Evolutionary conservation across 2,113 vertebrate genomes (phyloP).

Genomic region (Cinclus cinclus): DNA sequence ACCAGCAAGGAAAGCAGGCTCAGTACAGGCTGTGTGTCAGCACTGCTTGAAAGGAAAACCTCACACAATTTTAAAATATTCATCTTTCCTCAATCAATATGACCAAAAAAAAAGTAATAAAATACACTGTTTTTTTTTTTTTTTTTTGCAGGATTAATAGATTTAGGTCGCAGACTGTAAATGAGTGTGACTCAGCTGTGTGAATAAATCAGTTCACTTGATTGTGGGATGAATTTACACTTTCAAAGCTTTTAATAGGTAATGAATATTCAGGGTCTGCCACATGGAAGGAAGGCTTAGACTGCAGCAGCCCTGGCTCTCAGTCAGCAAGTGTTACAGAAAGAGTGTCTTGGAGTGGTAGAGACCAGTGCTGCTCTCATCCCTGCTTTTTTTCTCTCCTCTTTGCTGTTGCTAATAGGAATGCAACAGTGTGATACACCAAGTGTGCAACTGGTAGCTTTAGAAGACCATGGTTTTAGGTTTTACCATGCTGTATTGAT

Average conservation of each 20-base stretch:
- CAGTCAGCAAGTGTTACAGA: not conserved
- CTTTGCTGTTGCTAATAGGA: not conserved
- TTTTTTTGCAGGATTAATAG: not conserved
- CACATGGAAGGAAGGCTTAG: not conserved
- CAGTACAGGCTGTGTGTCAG: not conserved
- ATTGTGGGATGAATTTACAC: constrained; percentile 36
- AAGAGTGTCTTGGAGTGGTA: not conserved
- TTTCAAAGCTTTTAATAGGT: constrained; percentile 45
- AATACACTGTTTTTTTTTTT: rapidly evolving
- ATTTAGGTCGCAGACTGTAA: constrained; percentile 42
- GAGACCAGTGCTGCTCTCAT: not conserved
- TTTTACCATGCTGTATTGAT: not conserved
- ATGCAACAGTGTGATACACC: not conserved
- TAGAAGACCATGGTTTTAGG: not conserved
- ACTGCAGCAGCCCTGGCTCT: not conserved
- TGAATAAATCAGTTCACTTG: constrained; percentile 31
- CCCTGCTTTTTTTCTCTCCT: not conserved
- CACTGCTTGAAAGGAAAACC: not conserved
- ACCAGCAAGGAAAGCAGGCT: not conserved
- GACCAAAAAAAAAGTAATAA: not conserved
- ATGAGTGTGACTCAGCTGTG: constrained; percentile 25
- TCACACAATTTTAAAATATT: not conserved
- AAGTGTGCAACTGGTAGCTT: not conserved
- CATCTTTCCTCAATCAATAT: not conserved
- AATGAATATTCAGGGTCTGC: constrained; percentile 63